Base-by-base conservation (phyloP, 2,797 vertebrate species). In the Alcedo atthis region DNA sequence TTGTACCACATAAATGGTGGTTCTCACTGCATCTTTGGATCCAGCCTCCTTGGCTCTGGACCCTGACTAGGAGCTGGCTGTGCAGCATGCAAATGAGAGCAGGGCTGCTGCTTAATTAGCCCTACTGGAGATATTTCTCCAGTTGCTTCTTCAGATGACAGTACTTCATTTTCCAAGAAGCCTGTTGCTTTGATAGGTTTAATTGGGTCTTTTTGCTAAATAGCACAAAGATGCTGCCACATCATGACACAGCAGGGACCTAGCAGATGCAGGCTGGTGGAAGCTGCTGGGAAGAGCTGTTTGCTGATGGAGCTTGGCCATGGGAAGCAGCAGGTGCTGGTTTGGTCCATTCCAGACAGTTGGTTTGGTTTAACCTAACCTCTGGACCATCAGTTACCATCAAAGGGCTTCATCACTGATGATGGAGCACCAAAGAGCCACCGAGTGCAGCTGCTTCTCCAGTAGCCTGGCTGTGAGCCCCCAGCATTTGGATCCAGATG, bases 101-200 rank as follows among this genome's bases (percentile, higher is more conserved):
- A 20, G 37, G 25, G 67, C 66, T 83, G 62, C 81, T 87, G 62
- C 54, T 62, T 62, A 43, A 77, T 85, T 90, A 81, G 22, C 74
- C 85, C 77, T 70, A 26, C 69, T 49, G 74, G 54, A 54, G 88
- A 18, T 15, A 11, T 5, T 45, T 35, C 59, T 61, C 63, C 32
- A 42, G 42, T 25, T 69, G 64, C 42, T 73, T 33, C 88, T 77
- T 32, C 0, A 5, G 42, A 15, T 43, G 53, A 28, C 17, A 24
- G n/a, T 20, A 8, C 66, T 83, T 58, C 66, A 28, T 61, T 71
- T 90, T 32, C 77, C 63, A 33, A 68, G 85, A 40, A 62, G 58
- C 66, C 77, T 10, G 9, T 55, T 85, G 74, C 48, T 77, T 71
- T 68, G 35, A n/a, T 32, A 53, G 68, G 63, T 68, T 87, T 75